Evolutionary conservation across 2,797 vertebrate species (phyloP).

Genomic region (Mionectes olivaceus): DNA sequence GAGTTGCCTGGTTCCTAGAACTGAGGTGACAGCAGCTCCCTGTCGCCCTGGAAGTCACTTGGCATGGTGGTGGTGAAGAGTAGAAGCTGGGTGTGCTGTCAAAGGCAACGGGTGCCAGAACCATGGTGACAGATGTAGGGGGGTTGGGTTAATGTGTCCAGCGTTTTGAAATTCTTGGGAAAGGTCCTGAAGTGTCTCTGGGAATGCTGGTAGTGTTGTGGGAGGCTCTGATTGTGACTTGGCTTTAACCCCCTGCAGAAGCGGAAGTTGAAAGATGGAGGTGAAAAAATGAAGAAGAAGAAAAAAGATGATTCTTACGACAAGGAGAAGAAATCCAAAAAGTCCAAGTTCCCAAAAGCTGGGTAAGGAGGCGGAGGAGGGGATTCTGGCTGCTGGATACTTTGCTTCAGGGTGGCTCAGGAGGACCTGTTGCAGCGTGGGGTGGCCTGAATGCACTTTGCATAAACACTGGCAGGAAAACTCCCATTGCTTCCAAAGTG

Average conservation of each 20-base stretch:
- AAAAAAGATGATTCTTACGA: constrained; percentile 81
- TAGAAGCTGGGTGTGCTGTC: background rate
- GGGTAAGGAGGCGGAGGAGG: constrained; percentile 77
- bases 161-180: background rate
- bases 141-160: background rate
- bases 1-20: background rate
- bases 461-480: background rate
- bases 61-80: background rate
- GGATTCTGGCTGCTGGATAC: background rate
- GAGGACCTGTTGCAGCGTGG: background rate
- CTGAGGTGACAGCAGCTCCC: background rate
- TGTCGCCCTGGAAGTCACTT: background rate
- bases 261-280: constrained; percentile 84
- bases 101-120: rapidly evolving
- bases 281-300: constrained; percentile 83
- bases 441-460: background rate
- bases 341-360: constrained; percentile 75
- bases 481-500: rapidly evolving
- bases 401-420: background rate
- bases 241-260: constrained; percentile 81
- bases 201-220: background rate
- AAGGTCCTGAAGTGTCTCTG: background rate
- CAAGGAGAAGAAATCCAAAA: constrained; percentile 84
- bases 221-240: background rate
- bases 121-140: rapidly evolving